Base-by-base conservation (phyloP, 1,140 invertebrate species). In the Drosophila equinoxialis region DNA sequence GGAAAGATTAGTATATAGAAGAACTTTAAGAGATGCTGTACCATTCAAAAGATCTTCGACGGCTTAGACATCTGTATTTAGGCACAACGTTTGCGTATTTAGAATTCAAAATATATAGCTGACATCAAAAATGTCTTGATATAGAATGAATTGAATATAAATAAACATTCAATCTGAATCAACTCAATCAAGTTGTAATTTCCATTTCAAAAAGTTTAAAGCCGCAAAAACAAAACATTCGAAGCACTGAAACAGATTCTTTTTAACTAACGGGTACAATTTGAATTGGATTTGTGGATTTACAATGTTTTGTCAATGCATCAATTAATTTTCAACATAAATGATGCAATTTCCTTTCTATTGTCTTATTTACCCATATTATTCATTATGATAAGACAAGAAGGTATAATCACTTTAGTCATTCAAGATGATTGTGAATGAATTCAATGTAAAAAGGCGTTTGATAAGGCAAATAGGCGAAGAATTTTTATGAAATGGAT, bases 381-480 rank as follows among this genome's bases (percentile, higher is more conserved):
- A 3, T 51, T 23, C 17, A 51, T 23, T 23, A 10, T 51, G 45
- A 23, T 51, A 51, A 51, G 45, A 11, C 17, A 48, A 20, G 17
- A 48, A 6, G 7, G 45, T 48, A 17, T 20, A 48, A 8, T 48
- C 7, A 20, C 14, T 48, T 20, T 8, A 48, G 17, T 17, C 14
- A 20, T 51, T 51, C 2, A 51, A 51, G 17, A 51, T 51, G 45
- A 23, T 51, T 51, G 45, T 51, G 7, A 51, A 48, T 45, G 42
- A 48, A 48, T 8, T 48, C 45, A 48, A 48, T 17, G 17, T 51
- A 23, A 48, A 17, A 20, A 48, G 20, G 45, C 23, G 17, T 0
- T 3, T 10, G 20, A 51, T 23, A 51, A 23, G 17, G 45, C 17
- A 23, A 10, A 23, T 23, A 23, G 8, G 23, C 10, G 14, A 48